phyloP scores from a whole-genome alignment of 2,113 vertebrate genomes.

The Chaenogobius annularis region DNA sequence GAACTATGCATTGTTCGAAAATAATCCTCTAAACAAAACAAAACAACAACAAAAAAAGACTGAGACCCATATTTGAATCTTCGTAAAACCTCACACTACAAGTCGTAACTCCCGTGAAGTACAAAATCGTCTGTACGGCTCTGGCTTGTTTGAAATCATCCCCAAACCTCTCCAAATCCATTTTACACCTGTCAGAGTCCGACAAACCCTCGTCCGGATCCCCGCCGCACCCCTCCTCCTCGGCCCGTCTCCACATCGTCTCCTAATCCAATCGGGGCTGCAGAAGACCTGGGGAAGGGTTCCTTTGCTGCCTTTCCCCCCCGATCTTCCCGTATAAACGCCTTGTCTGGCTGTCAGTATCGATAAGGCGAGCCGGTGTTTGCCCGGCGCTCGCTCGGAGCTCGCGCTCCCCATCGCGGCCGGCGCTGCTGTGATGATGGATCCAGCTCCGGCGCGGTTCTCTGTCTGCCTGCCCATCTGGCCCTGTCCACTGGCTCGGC shows the following conservation, averaged over 20 bases:
- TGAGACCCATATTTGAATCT: neutral
- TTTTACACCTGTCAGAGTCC: slow-evolving; percentile 5
- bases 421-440: slow-evolving; percentile 44
- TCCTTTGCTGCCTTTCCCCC: slow-evolving; percentile 57
- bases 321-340: slow-evolving; percentile 57
- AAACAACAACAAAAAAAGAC: neutral
- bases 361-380: slow-evolving; percentile 58
- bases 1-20: too few relatives aligned
- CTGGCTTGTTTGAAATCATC: neutral
- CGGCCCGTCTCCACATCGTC: slow-evolving; percentile 52
- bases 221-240: neutral
- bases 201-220: neutral
- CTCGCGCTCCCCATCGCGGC: slow-evolving; percentile 36
- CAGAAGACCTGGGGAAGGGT: slow-evolving; percentile 55
- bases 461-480: slow-evolving; percentile 60
- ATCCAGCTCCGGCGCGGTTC: slow-evolving; percentile 54
- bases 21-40: neutral
- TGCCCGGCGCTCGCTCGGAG: slow-evolving; percentile 24
- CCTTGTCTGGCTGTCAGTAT: slow-evolving; percentile 72
- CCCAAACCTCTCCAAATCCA: slow-evolving; percentile 1
- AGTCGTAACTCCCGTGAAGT: neutral
- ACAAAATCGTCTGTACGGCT: neutral
- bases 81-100: neutral
- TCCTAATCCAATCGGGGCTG: slow-evolving; percentile 72
- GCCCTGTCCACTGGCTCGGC: slow-evolving; percentile 27